Conservation (phyloP, 2,113 vertebrate species). For the Aix galericulata region DNA sequence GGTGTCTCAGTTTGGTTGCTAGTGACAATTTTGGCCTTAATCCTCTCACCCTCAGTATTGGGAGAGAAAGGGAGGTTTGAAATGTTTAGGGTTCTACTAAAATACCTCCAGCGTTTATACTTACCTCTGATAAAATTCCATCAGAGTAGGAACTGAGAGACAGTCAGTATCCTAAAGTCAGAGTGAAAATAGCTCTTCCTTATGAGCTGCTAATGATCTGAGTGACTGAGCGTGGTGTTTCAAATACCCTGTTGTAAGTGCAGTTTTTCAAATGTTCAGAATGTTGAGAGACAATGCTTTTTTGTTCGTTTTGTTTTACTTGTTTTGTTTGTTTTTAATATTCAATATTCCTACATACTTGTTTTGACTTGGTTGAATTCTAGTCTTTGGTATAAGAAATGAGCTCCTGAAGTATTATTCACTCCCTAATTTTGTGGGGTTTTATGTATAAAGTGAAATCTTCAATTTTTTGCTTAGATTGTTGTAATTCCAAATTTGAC, state of each 20-base stretch:
- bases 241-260: neutral
- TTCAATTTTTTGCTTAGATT: neutral
- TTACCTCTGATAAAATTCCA: neutral
- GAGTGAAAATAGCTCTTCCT: neutral
- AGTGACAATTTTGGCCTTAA: neutral
- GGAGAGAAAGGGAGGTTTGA: accelerated
- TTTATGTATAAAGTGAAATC: neutral
- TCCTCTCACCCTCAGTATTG: neutral
- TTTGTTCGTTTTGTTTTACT: neutral
- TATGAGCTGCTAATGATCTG: neutral
- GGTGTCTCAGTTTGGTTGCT: neutral
- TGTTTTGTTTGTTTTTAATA: neutral
- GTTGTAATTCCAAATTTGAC: neutral
- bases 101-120: neutral
- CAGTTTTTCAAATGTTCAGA: neutral
- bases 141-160: neutral
- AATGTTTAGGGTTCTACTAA: neutral
- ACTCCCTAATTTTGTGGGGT: neutral
- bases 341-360: neutral
- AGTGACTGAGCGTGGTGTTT: neutral
- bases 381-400: neutral
- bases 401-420: neutral
- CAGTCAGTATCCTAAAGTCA: neutral
- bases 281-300: neutral
- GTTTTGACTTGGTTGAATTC: neutral